phyloP scores from a whole-genome alignment of 1,140 invertebrate genomes.

The Achatina immaculata region DNA sequence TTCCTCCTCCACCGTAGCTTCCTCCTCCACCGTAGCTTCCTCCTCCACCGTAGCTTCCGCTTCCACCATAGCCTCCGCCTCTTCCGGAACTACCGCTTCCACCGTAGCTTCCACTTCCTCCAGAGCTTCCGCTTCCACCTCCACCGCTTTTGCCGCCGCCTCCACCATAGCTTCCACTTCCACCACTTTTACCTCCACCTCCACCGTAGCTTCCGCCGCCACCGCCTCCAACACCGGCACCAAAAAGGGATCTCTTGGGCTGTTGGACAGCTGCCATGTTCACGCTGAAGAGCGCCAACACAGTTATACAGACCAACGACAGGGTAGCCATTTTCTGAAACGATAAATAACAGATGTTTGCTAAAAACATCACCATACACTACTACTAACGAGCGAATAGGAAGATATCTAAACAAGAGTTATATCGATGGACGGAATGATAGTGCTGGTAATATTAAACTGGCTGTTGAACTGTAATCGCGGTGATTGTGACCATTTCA shows the following conservation, averaged over 20 bases:
- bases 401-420: too few relatives aligned
- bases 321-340: too few relatives aligned
- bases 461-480: too few relatives aligned
- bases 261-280: not conserved
- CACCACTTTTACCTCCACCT: not conserved
- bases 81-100: not conserved
- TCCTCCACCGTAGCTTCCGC: not conserved
- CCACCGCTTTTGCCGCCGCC: not conserved
- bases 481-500: too few relatives aligned
- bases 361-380: too few relatives aligned
- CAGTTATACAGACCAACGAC: not conserved
- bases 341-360: too few relatives aligned
- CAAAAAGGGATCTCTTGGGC: not conserved
- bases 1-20: too few relatives aligned
- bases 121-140: not conserved
- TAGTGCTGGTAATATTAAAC: too few relatives aligned
- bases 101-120: not conserved
- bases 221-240: not conserved
- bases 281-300: not conserved
- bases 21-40: not conserved
- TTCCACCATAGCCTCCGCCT: not conserved
- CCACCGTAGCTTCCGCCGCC: not conserved
- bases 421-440: too few relatives aligned
- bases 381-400: too few relatives aligned
- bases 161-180: not conserved